Evolutionary conservation across 2,113 vertebrate genomes (phyloP).

Genomic region (Callionymus lyra): DNA sequence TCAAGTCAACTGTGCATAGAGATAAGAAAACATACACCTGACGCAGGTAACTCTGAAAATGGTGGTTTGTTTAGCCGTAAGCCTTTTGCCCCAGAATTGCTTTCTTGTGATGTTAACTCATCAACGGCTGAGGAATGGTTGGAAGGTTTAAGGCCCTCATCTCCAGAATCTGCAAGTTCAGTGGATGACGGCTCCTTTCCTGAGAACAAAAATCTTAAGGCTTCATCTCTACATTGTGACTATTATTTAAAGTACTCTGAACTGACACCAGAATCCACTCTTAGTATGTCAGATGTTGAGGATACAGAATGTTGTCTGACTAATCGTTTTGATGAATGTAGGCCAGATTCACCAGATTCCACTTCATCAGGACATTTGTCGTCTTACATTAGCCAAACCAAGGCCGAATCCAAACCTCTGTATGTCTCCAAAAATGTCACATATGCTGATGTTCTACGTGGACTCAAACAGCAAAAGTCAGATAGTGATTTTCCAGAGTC

Average conservation of each 20-base stretch:
- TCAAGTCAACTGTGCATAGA: background rate
- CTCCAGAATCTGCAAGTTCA: background rate
- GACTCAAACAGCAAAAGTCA: background rate
- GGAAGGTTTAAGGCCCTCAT: background rate
- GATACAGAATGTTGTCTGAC: constrained; percentile 2
- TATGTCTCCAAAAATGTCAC: background rate
- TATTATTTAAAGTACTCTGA: constrained; percentile 8
- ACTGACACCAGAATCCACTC: background rate
- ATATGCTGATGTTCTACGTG: constrained; percentile 6
- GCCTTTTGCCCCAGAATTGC: constrained; percentile 11
- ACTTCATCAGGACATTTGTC: background rate
- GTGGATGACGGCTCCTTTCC: background rate
- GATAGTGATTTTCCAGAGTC: background rate
- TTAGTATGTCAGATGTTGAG: background rate
- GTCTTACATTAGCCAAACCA: fast-evolving
- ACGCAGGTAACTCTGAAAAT: constrained; percentile 7
- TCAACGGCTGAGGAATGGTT: constrained; percentile 1
- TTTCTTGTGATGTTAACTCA: constrained; percentile 8
- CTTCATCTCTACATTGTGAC: constrained; percentile 1
- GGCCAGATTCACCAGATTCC: constrained; percentile 17
- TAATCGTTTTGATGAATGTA: background rate
- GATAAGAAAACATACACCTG: constrained; percentile 7
- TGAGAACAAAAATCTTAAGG: background rate
- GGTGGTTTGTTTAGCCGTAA: background rate
- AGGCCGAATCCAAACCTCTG: background rate